Evolutionary conservation across 1,140 invertebrate species (phyloP).

Genomic region (Rhizoglyphus robini): DNA sequence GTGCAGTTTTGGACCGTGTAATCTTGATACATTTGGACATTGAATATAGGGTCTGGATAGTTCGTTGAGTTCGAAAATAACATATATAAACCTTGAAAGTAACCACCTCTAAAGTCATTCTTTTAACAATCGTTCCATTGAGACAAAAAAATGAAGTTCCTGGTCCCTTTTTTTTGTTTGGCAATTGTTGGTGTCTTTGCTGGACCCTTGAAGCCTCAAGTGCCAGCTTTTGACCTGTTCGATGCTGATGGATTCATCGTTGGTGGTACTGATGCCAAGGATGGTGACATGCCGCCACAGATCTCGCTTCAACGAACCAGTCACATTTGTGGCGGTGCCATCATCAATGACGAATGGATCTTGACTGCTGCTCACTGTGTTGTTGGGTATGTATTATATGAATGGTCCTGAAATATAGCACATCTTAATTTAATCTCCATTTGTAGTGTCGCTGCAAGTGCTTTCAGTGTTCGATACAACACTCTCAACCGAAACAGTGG

Average conservation of each 20-base stretch:
- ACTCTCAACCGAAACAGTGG: not conserved
- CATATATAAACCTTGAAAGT: no score
- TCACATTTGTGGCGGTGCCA: constrained; percentile 61
- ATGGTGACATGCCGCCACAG: not conserved
- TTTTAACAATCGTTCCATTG: no score
- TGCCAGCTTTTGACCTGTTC: no score
- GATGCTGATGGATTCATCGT: not conserved
- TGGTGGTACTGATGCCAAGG: not conserved
- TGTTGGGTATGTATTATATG: not conserved
- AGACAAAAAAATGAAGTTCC: no score
- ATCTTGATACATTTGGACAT: no score
- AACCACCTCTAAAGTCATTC: no score
- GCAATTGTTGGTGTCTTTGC: no score
- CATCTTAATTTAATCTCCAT: not conserved
- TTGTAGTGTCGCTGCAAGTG: not conserved
- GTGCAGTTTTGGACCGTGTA: no score
- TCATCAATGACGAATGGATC: constrained; percentile 61
- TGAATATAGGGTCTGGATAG: no score
- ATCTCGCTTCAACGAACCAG: not conserved
- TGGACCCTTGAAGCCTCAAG: no score
- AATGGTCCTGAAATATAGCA: not conserved
- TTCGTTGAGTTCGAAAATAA: no score
- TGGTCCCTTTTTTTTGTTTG: no score
- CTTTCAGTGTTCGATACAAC: not conserved
- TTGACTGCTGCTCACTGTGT: constrained; percentile 70